phyloP scores from a whole-genome alignment of 2,797 vertebrate species.

The Tauraco hartlaubi region DNA sequence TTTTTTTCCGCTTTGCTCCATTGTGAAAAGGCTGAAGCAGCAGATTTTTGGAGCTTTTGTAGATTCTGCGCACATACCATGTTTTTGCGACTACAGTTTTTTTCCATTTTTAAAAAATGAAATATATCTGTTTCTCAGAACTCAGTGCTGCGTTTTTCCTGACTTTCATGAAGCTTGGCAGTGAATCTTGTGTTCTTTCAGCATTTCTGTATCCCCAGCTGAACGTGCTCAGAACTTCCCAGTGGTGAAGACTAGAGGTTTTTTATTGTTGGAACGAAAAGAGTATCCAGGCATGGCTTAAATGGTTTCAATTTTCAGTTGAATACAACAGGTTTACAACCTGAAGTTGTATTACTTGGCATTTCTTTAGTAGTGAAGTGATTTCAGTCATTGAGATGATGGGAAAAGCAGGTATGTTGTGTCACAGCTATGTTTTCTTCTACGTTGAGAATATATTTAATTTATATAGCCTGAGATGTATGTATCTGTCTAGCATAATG shows the following conservation, averaged over 20 bases:
- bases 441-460: background rate
- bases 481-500: background rate
- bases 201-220: background rate
- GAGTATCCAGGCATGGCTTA: background rate
- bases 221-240: background rate
- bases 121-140: background rate
- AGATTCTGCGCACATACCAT: fast-evolving
- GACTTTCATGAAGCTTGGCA: slow-evolving; percentile 15
- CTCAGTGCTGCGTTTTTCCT: slow-evolving; percentile 4
- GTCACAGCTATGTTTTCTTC: background rate
- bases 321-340: background rate
- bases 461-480: background rate
- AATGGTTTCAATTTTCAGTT: background rate
- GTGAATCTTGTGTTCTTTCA: background rate
- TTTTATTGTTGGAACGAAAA: background rate
- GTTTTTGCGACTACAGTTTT: background rate
- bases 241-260: background rate
- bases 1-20: background rate
- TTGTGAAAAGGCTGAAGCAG: slow-evolving; percentile 42
- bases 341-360: background rate
- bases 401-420: background rate
- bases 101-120: background rate
- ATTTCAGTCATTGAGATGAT: background rate
- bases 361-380: background rate
- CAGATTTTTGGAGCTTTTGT: slow-evolving; percentile 27